Evolutionary conservation across 2,888 invertebrate species (phyloP).

Genomic region (Hyles lineata): DNA sequence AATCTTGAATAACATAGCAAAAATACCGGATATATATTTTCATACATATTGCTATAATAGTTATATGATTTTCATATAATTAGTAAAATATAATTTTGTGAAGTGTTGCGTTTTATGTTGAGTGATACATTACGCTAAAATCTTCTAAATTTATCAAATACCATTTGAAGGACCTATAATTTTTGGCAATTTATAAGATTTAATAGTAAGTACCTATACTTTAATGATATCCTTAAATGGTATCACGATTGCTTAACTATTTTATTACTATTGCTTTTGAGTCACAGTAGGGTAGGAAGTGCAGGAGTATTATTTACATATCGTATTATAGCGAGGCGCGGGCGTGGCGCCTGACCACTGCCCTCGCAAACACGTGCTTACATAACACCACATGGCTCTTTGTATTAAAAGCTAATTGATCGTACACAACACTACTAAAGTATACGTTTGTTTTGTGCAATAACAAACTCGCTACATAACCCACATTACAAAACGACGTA

Average conservation of each 20-base stretch:
- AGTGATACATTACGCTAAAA: neutral
- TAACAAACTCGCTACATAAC: neutral
- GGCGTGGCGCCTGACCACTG: neutral
- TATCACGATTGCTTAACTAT: neutral
- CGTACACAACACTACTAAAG: neutral
- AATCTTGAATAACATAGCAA: neutral
- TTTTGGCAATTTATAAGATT: slow-evolving; percentile 18
- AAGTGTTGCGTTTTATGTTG: slow-evolving; percentile 17
- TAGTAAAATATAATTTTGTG: slow-evolving; percentile 15
- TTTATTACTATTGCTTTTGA: neutral
- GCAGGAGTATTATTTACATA: neutral
- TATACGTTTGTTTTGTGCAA: neutral
- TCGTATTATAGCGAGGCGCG: neutral
- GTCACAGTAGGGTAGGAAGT: neutral
- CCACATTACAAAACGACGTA: neutral
- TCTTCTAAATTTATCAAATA: neutral
- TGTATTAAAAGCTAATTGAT: neutral
- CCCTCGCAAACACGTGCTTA: neutral
- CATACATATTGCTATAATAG: neutral
- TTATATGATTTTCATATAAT: no score
- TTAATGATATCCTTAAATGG: neutral
- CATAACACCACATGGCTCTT: neutral
- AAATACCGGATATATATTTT: slow-evolving; percentile 4
- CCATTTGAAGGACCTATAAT: slow-evolving; percentile 1
- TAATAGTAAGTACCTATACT: neutral